These are phyloP conservation scores for Sisyra terminalis DNA, from an alignment of 2,888 invertebrate species.

Conservation along the genomic window DNA sequence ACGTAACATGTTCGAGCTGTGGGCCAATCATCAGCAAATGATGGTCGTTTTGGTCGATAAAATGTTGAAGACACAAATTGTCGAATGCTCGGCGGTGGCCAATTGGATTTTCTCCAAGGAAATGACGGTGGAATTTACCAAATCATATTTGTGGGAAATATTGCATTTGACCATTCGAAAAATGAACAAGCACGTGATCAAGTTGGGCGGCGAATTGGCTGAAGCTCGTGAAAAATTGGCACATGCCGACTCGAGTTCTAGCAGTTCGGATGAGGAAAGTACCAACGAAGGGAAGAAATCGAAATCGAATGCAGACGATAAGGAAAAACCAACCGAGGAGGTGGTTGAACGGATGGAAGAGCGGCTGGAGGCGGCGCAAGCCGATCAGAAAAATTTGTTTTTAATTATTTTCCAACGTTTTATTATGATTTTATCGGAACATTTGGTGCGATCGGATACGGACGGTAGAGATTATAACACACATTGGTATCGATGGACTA, in stretches of 20 bases:
- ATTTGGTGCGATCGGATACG: slow-evolving; percentile 83
- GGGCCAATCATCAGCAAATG: slow-evolving; percentile 95
- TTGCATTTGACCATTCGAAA: slow-evolving; percentile 89
- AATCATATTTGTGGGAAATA: slow-evolving; percentile 92
- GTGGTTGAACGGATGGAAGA: slow-evolving; percentile 93
- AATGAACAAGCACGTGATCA: slow-evolving; percentile 89
- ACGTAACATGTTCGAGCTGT: slow-evolving; percentile 84
- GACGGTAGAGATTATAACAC: slow-evolving; percentile 87
- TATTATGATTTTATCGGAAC: slow-evolving; percentile 94
- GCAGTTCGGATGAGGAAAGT: slow-evolving; percentile 65
- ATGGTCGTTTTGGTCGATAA: slow-evolving; percentile 92
- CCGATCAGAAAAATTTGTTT: slow-evolving; percentile 92
- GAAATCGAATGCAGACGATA: slow-evolving; percentile 23
- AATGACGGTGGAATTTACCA: slow-evolving; percentile 83
- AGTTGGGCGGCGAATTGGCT: slow-evolving; percentile 60
- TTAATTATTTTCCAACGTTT: slow-evolving; percentile 96
- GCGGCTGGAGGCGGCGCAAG: slow-evolving; percentile 82
- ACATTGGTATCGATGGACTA: slow-evolving; percentile 91
- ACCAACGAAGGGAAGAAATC: slow-evolving; percentile 30
- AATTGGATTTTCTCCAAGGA: slow-evolving; percentile 96
- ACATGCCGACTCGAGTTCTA: slow-evolving; percentile 64
- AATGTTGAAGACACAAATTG: slow-evolving; percentile 90
- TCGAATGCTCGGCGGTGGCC: slow-evolving; percentile 92
- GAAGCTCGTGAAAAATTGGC: slow-evolving; percentile 79
- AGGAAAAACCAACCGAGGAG: slow-evolving; percentile 56